Base-by-base conservation (phyloP, 1,140 invertebrate genomes). In the Muscidifurax raptorellus region DNA sequence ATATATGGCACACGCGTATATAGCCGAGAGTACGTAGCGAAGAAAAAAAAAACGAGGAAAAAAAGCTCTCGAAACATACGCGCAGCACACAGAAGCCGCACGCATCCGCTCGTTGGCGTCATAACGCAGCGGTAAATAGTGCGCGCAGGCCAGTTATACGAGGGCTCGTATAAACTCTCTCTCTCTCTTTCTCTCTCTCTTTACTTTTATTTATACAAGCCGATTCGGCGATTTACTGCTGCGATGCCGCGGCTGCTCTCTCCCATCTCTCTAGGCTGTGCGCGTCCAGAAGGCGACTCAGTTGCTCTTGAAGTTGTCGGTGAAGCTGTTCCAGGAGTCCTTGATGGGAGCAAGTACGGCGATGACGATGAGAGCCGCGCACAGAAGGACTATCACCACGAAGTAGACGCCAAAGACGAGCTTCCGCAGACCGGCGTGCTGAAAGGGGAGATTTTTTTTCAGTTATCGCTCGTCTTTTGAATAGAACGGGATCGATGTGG, bases 391-490 rank as follows among this genome's bases (percentile, higher is more conserved):
- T 36, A 96, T 93, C 32, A 96, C 94, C 9, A 97, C 90, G 66
- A 95, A 94, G 89, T 97, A 97, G 52, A 97, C 90, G 69, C 94
- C 95, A 40, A 98, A 93, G 67, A 97, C 91, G 47, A 95, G 94
- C 90, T 96, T 96, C 85, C 97, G 94, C 89, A 97, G 95, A 32
- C 93, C 93, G 2, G 95, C 94, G 90, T 96, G 96, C 97, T 97
- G 94, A 84, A 95, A 89, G 89, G 87, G 88, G 84, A 86, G 89
- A 76, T 40, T 40, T 40, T 40, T 40, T 40, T 40, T 40, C 10
- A 40, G 36, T 40, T 40, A 40, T 40, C 32, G 32, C 32, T 32
- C n/a, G 28, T 4, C 69, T 28, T 32, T 13, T 0, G 44, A 40
- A 59, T 52, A 12, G 12, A 27, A 28, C 12, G 25, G 25, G 12